Evolutionary conservation across 2,113 vertebrate genomes (phyloP).

Genomic region (Crocuta crocuta): DNA sequence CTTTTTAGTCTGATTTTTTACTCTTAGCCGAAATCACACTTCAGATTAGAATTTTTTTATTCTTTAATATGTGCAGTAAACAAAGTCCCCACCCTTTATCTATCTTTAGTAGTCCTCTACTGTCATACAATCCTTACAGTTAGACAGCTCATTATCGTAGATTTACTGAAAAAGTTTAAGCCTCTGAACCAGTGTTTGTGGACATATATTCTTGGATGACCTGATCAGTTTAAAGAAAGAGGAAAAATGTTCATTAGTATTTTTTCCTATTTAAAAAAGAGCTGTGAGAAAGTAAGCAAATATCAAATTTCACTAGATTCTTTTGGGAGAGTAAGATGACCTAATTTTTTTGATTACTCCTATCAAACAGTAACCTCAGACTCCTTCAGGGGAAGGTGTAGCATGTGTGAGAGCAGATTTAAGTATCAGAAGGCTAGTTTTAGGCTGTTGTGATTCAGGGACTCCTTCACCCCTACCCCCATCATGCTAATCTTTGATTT

Average conservation of each 20-base stretch:
- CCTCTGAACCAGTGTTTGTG: not conserved
- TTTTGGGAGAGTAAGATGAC: conserved; percentile 12
- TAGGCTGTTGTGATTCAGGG: not conserved
- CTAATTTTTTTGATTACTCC: not conserved
- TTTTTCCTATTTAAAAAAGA: conserved; percentile 47
- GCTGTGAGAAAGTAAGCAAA: conserved; percentile 15
- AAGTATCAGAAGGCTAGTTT: not conserved
- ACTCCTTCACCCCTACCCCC: not conserved
- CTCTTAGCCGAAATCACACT: not conserved
- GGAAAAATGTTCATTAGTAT: not conserved
- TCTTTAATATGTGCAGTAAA: conserved; percentile 4
- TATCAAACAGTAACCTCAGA: not conserved
- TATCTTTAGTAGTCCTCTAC: conserved; percentile 40
- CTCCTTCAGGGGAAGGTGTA: not conserved
- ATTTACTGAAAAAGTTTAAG: conserved; percentile 37
- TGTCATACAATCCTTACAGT: not conserved
- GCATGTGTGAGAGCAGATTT: not conserved
- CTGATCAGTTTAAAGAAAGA: conserved; percentile 22
- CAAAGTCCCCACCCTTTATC: not conserved
- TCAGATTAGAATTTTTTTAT: conserved; percentile 37
- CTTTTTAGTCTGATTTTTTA: conserved; percentile 30
- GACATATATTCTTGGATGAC: conserved; percentile 17
- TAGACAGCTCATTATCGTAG: not conserved
- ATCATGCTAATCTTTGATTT: conserved; percentile 27
- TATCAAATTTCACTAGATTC: conserved; percentile 43